A percentile compares a stretch with the other conserved stretches of the same genome.
These are phyloP conservation scores for Phoxinus phoxinus DNA, from an alignment of 2,113 vertebrate genomes.

Conservation along the genomic window DNA sequence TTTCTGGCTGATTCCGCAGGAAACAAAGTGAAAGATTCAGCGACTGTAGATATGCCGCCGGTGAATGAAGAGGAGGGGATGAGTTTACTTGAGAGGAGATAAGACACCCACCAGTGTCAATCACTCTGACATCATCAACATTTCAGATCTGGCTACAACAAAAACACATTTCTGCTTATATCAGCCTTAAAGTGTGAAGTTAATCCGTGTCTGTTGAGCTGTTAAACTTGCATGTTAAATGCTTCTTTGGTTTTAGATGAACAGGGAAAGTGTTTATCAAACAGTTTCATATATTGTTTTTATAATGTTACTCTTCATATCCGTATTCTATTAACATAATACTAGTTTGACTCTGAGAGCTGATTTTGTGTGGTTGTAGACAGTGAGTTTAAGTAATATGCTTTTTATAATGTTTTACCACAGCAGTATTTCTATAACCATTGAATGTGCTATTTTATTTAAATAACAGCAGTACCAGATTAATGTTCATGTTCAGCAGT, in stretches of 20 bases:
- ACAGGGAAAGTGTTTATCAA: not conserved
- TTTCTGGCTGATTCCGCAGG: not conserved
- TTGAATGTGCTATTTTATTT: not conserved
- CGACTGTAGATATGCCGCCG: not conserved
- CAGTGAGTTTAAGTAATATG: not conserved
- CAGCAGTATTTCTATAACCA: not conserved
- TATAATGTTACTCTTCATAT: not conserved
- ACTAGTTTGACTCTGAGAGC: not conserved
- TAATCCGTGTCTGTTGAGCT: not conserved
- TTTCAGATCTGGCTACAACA: too few relatives aligned
- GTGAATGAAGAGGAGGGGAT: not conserved
- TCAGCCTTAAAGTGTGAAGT: not conserved
- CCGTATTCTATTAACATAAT: not conserved
- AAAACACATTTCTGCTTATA: not conserved
- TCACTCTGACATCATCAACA: too few relatives aligned
- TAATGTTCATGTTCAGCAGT: not conserved
- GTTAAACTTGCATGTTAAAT: not conserved
- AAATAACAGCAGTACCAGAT: not conserved
- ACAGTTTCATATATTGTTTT: not conserved
- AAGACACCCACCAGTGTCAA: too few relatives aligned
- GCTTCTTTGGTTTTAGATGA: not conserved
- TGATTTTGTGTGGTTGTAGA: not conserved
- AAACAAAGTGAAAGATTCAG: not conserved
- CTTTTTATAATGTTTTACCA: not conserved
- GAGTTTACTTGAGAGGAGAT: too few relatives aligned